Evolutionary conservation across 2,113 vertebrate species (phyloP).

Genomic region (Megatriorchis doriae): DNA sequence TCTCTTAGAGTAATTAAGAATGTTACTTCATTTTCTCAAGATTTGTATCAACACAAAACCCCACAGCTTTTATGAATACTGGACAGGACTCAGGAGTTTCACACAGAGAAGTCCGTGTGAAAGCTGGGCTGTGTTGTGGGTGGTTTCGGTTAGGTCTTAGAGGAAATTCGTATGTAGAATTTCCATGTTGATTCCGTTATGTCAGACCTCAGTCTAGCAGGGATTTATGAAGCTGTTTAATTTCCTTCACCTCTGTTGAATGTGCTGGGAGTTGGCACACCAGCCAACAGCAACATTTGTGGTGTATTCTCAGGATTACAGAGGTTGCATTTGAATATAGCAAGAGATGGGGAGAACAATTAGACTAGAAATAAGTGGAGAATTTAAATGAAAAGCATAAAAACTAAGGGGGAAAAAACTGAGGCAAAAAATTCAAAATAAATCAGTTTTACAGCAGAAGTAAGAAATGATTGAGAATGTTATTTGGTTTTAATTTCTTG

Average conservation of each 20-base stretch:
- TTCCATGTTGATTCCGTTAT: background rate
- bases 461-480: background rate
- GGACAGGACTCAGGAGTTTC: background rate
- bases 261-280: background rate
- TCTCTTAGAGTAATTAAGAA: background rate
- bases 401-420: background rate
- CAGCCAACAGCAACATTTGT: background rate
- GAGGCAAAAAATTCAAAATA: background rate
- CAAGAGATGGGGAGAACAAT: background rate
- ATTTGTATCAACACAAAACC: background rate
- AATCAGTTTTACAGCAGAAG: background rate
- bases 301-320: background rate
- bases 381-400: background rate
- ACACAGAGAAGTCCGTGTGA: background rate
- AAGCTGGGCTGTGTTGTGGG: background rate
- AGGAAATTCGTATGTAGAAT: background rate
- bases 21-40: background rate
- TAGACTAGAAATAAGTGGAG: background rate
- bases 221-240: background rate
- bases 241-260: background rate
- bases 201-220: background rate
- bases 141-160: fast-evolving
- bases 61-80: background rate
- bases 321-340: background rate
- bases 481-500: background rate